Evolutionary conservation across 2,888 invertebrate species (phyloP).

Genomic region (Choreutis nemorana): DNA sequence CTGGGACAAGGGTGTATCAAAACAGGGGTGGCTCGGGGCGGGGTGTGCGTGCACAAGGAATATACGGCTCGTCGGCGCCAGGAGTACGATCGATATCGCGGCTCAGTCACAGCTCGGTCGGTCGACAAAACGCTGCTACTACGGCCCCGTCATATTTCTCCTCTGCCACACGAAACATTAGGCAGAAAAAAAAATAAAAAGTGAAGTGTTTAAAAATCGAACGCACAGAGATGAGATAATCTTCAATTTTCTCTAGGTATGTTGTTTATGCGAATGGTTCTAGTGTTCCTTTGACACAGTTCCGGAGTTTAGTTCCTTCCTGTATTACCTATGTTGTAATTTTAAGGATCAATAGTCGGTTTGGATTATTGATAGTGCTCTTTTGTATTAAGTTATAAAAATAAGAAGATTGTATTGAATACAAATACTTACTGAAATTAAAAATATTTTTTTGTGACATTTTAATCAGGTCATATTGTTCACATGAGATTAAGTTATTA

Average conservation of each 20-base stretch:
- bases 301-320: conserved; percentile 21
- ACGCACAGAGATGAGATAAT: conserved; percentile 51
- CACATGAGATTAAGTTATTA: too few species aligned
- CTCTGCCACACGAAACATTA: conserved; percentile 21
- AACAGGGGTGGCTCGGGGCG: conserved; percentile 40
- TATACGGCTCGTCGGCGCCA: conserved; percentile 61
- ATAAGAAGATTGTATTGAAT: too few species aligned
- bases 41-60: conserved; percentile 58
- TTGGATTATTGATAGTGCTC: conserved; percentile 34
- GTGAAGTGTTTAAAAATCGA: conserved; percentile 20
- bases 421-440: too few species aligned
- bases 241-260: conserved; percentile 30
- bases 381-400: too few species aligned
- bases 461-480: too few species aligned
- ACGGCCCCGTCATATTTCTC: conserved; percentile 24
- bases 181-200: conserved; percentile 12
- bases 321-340: too few species aligned
- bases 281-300: conserved; percentile 15
- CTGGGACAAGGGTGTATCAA: conserved; percentile 23
- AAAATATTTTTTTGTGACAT: too few species aligned
- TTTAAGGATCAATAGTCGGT: conserved; percentile 34
- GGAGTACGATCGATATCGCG: conserved; percentile 51
- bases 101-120: conserved; percentile 39
- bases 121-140: conserved; percentile 20
- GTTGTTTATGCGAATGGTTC: conserved; percentile 15